These are phyloP conservation scores for Sebastes cheni DNA, from an alignment of 2,797 vertebrate species.

Conservation along the genomic window DNA sequence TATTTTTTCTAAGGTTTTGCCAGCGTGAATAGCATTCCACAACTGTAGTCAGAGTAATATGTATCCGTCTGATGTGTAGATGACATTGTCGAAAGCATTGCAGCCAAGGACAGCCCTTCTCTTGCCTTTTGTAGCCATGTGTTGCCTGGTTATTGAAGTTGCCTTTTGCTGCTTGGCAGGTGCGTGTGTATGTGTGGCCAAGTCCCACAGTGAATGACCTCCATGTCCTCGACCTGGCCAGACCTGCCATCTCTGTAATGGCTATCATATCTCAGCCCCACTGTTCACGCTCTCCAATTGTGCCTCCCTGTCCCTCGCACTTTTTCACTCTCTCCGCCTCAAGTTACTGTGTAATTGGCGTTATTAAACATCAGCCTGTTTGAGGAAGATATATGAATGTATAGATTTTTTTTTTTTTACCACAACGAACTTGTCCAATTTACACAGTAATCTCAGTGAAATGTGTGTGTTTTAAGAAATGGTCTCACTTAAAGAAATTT, in stretches of 20 bases:
- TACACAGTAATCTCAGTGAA: constrained; percentile 8
- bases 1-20: neutral
- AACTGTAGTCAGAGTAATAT: neutral
- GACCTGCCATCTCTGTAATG: constrained; percentile 70
- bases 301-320: constrained; percentile 15
- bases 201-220: constrained; percentile 75
- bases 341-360: constrained; percentile 52
- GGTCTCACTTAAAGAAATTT: constrained; percentile 24
- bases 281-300: constrained; percentile 41
- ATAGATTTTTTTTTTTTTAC: neutral
- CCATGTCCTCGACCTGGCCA: constrained; percentile 67
- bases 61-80: constrained; percentile 29
- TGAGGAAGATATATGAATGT: constrained; percentile 40
- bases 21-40: constrained; percentile 9
- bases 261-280: constrained; percentile 67
- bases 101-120: constrained; percentile 58
- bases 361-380: constrained; percentile 40
- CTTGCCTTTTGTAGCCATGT: constrained; percentile 33
- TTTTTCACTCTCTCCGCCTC: constrained; percentile 24
- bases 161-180: constrained; percentile 68
- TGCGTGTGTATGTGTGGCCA: constrained; percentile 63
- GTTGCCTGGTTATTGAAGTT: constrained; percentile 49
- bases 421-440: constrained; percentile 10
- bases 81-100: constrained; percentile 48
- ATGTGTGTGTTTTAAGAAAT: constrained; percentile 6